A percentile compares a stretch with the other conserved stretches of the same genome.
phyloP scores from a whole-genome alignment of 1,140 invertebrate species.

The Sitophilus oryzae region DNA sequence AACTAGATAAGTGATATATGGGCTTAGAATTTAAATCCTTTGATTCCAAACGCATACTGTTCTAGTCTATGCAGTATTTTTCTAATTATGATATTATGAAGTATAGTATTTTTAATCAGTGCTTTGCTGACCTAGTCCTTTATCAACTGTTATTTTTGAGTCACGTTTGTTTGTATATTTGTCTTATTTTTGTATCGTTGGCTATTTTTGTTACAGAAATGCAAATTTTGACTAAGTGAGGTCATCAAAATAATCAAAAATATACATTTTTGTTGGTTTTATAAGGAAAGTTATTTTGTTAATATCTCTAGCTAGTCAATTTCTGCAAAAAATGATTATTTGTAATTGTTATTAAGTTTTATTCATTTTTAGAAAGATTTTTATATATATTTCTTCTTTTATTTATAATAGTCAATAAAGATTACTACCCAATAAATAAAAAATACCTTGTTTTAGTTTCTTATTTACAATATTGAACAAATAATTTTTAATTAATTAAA shows the following conservation, averaged over 20 bases:
- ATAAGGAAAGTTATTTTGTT: not conserved
- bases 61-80: constrained; percentile 10
- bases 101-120: not conserved
- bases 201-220: not conserved
- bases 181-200: not conserved
- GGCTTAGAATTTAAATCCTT: not conserved
- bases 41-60: not conserved
- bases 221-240: not conserved
- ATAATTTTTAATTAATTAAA: too few relatives aligned
- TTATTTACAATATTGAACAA: too few relatives aligned
- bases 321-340: not conserved
- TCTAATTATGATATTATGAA: constrained; percentile 4
- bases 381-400: too few relatives aligned
- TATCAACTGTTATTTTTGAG: not conserved
- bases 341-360: not conserved
- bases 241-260: not conserved
- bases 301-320: not conserved
- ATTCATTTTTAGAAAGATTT: not conserved
- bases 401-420: too few relatives aligned
- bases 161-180: too few relatives aligned
- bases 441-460: too few relatives aligned
- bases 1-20: constrained; percentile 12
- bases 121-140: not conserved
- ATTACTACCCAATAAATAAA: too few relatives aligned
- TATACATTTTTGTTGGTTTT: not conserved